Percentiles rank a stretch among this genome's conserved stretches.
phyloP scores from a whole-genome alignment of 37 sponge, comb jelly and placozoan genomes.

The Spongilla lacustris region DNA sequence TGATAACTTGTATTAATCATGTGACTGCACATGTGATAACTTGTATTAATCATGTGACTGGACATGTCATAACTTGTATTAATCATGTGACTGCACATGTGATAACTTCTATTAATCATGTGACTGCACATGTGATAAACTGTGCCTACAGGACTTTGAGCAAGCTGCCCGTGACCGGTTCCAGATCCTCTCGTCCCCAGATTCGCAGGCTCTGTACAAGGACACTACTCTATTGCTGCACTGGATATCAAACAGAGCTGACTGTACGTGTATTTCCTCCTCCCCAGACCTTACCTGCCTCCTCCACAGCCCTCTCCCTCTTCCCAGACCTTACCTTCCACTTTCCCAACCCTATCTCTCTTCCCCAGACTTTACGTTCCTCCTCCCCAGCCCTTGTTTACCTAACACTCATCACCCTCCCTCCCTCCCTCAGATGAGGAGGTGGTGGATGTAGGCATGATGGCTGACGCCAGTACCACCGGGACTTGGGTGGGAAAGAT shows the following conservation, averaged over 20 bases:
- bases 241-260: conserved; percentile 23
- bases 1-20: too few relatives aligned
- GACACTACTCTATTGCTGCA: conserved; percentile 32
- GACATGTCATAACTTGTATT: neutral
- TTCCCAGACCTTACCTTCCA: neutral
- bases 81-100: neutral
- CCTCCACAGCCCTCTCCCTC: neutral
- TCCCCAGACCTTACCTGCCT: neutral
- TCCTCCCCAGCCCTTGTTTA: neutral
- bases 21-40: too few relatives aligned
- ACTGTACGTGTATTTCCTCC: conserved; percentile 1
- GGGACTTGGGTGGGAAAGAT: conserved; percentile 55
- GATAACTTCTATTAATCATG: neutral
- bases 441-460: conserved; percentile 30
- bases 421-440: conserved; percentile 46
- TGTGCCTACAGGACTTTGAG: conserved; percentile 11
- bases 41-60: too few relatives aligned
- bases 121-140: neutral
- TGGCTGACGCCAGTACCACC: conserved; percentile 16
- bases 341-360: neutral
- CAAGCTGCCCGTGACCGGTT: neutral
- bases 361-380: neutral
- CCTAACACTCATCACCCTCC: neutral
- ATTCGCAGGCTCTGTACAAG: conserved; percentile 52
- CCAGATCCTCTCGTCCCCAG: neutral